Percentiles rank a stretch among this genome's conserved stretches.
These are phyloP conservation scores for Pemphredon lugubris DNA, from an alignment of 2,888 invertebrate species.

Conservation along the genomic window DNA sequence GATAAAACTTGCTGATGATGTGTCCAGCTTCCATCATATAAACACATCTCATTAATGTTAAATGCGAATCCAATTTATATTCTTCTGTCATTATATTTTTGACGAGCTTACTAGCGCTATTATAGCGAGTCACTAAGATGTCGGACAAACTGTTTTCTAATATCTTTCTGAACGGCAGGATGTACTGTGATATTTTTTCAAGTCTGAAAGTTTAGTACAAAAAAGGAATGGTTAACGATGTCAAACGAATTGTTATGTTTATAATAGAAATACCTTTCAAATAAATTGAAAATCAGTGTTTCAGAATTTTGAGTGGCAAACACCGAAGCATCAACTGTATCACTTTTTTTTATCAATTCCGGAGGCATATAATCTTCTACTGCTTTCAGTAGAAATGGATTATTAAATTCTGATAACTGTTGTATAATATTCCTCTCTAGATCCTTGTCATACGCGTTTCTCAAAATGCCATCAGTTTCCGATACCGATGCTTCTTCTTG, in stretches of 20 bases:
- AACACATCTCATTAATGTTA: constrained; percentile 82
- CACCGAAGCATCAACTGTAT: constrained; percentile 35
- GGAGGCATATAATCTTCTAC: constrained; percentile 79
- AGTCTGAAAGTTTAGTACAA: constrained; percentile 57
- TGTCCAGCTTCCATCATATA: constrained; percentile 83
- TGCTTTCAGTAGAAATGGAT: constrained; percentile 81
- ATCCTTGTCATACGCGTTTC: constrained; percentile 54
- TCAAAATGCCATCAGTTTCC: constrained; percentile 18
- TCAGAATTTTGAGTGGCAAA: not conserved
- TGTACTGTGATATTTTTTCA: constrained; percentile 67
- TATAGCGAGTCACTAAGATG: constrained; percentile 80
- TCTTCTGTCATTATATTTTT: constrained; percentile 82
- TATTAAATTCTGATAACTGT: constrained; percentile 72
- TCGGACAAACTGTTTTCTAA: constrained; percentile 78
- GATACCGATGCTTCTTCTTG: constrained; percentile 39
- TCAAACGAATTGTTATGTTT: constrained; percentile 1
- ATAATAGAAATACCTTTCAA: constrained; percentile 45
- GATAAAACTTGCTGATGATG: constrained; percentile 82
- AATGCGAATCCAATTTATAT: constrained; percentile 80
- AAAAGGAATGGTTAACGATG: not conserved
- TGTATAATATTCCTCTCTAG: constrained; percentile 70
- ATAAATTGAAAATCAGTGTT: constrained; percentile 35
- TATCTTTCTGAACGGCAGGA: constrained; percentile 80
- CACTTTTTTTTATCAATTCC: constrained; percentile 54
- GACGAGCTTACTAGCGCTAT: constrained; percentile 81